Base-by-base conservation (phyloP, 2,113 vertebrate genomes). In the Chaenocephalus aceratus region DNA sequence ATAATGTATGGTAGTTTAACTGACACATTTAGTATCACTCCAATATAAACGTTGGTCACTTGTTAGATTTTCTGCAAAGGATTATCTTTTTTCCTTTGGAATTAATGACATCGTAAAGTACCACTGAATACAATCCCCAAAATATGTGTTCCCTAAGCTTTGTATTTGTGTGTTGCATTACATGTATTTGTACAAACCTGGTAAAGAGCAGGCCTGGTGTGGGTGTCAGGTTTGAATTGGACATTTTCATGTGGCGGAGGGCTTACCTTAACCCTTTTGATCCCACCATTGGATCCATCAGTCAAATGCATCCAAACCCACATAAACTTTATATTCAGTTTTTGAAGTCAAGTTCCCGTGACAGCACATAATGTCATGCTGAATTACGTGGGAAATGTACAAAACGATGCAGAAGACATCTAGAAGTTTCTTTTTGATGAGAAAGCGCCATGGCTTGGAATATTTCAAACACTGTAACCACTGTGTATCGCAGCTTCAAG, bases 201-300 rank as follows among this genome's bases (percentile, higher is more conserved):
- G 52, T 72, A 45, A 67, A 84, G 56, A 74, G 63, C 65, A 68
- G 70, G 56, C 41, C 54, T 53, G 63, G 44, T 21, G 53, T 44
- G 30, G 49, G 60, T 62, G 73, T 67, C 11, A 3, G 44, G 76
- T 73, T 65, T 57, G 46, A 78, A 75, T 30, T 72, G 12, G 75
- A 67, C n/a, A 36, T 67, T 79, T 84, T 82, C 48, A 10, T 75
- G 26, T 57, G 44, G 13, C 1, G 14, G 21, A 53, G 65, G 21
- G 75, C 21, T 78, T 82, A 68, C 61, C 51, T 4, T 34, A 68
- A 77, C 80, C 70, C 85, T 86, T 89, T 86, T 41, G 6, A 89
- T 81, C 76, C 61, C 66, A 62, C 23, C 23, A 41, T 21, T 60
- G 48, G 48, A 86, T 74, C 46, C 74, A 21, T 77, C 77, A 65